Conservation (phyloP, 1,140 invertebrate genomes). For the Danaus melanippus region DNA sequence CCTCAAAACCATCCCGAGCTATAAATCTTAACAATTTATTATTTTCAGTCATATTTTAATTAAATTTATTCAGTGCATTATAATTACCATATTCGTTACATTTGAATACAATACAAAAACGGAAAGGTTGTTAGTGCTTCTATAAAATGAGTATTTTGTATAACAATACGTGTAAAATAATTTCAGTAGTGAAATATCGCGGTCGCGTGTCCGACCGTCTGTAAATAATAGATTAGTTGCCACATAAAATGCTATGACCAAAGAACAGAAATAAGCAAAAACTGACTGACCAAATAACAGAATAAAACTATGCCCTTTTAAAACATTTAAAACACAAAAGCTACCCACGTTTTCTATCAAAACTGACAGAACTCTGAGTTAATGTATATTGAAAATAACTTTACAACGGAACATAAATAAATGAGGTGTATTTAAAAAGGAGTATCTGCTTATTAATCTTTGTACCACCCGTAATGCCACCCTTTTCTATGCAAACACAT, state of each 20-base stretch:
- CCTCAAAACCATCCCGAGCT: neutral
- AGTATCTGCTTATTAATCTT: slow-evolving; percentile 15
- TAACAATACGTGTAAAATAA: slow-evolving; percentile 27
- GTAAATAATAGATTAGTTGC: slow-evolving; percentile 49
- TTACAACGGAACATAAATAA: no score
- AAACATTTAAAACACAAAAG: no score
- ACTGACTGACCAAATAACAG: no score
- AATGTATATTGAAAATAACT: no score
- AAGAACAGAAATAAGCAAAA: slow-evolving; percentile 13
- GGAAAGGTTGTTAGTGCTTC: slow-evolving; percentile 10
- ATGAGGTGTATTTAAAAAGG: neutral
- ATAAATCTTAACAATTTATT: slow-evolving; percentile 5
- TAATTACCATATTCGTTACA: slow-evolving; percentile 10
- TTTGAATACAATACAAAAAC: slow-evolving; percentile 10
- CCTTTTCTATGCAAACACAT: slow-evolving; percentile 32
- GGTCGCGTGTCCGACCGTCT: slow-evolving; percentile 35
- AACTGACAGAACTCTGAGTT: no score
- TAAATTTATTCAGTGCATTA: neutral
- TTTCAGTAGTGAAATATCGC: slow-evolving; percentile 32
- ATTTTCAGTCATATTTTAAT: neutral
- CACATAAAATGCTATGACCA: slow-evolving; percentile 30
- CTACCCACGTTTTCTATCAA: no score
- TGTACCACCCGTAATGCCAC: slow-evolving; percentile 19
- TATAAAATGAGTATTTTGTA: slow-evolving; percentile 19
- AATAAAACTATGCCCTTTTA: no score